Percentiles rank a stretch among this genome's conserved stretches.
These are phyloP conservation scores for Siniperca obscura DNA, from an alignment of 2,797 vertebrate genomes.

Conservation along the genomic window DNA sequence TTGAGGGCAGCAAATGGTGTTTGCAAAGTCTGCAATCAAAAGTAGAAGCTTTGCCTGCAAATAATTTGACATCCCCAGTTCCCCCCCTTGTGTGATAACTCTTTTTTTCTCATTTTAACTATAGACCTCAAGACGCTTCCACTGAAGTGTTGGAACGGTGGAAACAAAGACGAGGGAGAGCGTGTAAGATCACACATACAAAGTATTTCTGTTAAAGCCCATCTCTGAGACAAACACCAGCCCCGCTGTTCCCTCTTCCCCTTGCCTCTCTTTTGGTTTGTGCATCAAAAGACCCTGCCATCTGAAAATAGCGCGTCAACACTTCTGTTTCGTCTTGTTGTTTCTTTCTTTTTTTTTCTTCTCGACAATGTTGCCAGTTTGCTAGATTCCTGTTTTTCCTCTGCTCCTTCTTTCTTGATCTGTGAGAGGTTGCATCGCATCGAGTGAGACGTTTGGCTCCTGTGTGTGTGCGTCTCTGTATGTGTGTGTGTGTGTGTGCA, in stretches of 20 bases:
- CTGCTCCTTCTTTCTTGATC: slow-evolving; percentile 79
- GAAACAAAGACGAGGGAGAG: slow-evolving; percentile 68
- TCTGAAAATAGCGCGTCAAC: slow-evolving; percentile 85
- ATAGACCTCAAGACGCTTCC: slow-evolving; percentile 66
- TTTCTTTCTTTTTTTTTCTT: slow-evolving; percentile 68
- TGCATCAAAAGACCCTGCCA: slow-evolving; percentile 76
- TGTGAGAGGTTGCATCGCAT: slow-evolving; percentile 85
- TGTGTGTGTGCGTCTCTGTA: slow-evolving; percentile 21
- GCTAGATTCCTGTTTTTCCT: slow-evolving; percentile 82
- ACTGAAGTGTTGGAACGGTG: slow-evolving; percentile 58
- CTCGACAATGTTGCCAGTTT: slow-evolving; percentile 82
- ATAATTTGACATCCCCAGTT: slow-evolving; percentile 54
- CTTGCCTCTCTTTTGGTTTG: slow-evolving; percentile 60
- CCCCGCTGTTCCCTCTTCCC: slow-evolving; percentile 51
- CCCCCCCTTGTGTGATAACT: slow-evolving; percentile 25
- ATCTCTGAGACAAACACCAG: slow-evolving; percentile 75
- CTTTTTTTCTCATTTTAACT: slow-evolving; percentile 57
- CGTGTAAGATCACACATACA: slow-evolving; percentile 75
- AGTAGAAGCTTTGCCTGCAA: slow-evolving; percentile 52
- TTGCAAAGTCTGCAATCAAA: slow-evolving; percentile 64
- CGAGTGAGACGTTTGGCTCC: slow-evolving; percentile 71
- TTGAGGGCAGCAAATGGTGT: slow-evolving; percentile 72
- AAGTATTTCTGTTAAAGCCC: slow-evolving; percentile 78
- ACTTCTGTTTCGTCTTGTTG: slow-evolving; percentile 72
- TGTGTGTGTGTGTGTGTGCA: slow-evolving; percentile 42